phyloP scores from a whole-genome alignment of 2,888 invertebrate species.

The Vanessa cardui region DNA sequence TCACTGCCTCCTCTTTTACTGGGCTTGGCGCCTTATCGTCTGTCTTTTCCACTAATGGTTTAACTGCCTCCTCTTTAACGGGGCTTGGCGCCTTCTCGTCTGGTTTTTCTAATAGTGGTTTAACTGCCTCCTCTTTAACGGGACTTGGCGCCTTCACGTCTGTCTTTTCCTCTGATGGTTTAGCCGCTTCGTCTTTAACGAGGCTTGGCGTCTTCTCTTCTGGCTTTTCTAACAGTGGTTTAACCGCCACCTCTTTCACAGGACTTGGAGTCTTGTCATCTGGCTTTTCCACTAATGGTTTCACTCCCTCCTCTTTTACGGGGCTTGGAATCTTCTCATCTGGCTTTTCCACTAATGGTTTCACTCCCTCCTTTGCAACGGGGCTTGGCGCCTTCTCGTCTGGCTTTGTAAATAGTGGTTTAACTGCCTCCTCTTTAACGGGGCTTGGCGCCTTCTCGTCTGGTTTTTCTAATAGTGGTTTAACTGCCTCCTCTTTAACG shows the following conservation, averaged over 20 bases:
- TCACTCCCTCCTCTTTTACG: neutral
- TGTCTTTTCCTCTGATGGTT: no score
- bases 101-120: constrained; percentile 10
- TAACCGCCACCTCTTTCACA: neutral
- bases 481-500: no score
- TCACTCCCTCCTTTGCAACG: neutral
- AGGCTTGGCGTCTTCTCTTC: neutral
- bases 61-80: neutral
- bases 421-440: no score
- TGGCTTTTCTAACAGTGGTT: neutral
- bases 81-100: constrained; percentile 17
- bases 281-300: neutral
- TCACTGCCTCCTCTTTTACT: neutral
- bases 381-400: constrained; percentile 25
- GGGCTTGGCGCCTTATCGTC: constrained; percentile 32
- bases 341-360: constrained; percentile 13
- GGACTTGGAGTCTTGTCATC: constrained; percentile 11
- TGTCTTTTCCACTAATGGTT: neutral
- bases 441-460: no score
- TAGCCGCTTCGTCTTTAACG: no score
- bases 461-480: no score
- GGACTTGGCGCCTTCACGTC: no score
- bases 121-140: no score
- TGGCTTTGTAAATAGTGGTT: constrained; percentile 5
- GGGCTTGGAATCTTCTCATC: neutral